Percentiles rank a stretch among this genome's conserved stretches.
Conservation (phyloP, 1,140 invertebrate genomes). For the Zaprionus capensis region DNA sequence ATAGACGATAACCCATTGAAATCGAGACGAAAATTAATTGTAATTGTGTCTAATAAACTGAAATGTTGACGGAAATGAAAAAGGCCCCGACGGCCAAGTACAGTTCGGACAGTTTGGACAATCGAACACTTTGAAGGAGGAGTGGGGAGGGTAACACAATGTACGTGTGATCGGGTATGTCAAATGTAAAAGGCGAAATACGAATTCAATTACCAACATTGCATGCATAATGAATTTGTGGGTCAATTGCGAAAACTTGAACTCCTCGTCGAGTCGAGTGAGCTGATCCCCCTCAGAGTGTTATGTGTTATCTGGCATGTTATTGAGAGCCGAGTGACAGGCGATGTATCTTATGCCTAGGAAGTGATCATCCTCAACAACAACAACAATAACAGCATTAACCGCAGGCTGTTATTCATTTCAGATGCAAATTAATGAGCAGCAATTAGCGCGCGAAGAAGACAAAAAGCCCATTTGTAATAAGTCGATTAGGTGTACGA, state of each 20-base stretch:
- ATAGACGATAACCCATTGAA: conserved; percentile 45
- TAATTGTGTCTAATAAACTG: conserved; percentile 75
- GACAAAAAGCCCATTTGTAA: conserved; percentile 73
- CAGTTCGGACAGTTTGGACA: conserved; percentile 4
- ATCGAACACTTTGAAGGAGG: background rate
- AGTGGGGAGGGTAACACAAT: background rate
- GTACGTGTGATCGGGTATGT: conserved; percentile 57
- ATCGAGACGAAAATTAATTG: conserved; percentile 70
- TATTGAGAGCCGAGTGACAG: conserved; percentile 37
- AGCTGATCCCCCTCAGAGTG: conserved; percentile 26
- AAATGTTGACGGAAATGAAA: conserved; percentile 77
- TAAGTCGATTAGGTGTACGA: conserved; percentile 26
- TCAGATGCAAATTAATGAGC: conserved; percentile 73
- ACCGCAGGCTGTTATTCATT: conserved; percentile 62
- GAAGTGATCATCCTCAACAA: conserved; percentile 59
- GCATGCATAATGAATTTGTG: conserved; percentile 82
- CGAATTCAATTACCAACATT: conserved; percentile 62
- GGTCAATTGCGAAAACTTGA: conserved; percentile 83
- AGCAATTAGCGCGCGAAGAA: conserved; percentile 69
- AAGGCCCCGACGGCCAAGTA: conserved; percentile 11
- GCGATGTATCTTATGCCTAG: conserved; percentile 54
- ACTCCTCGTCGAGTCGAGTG: conserved; percentile 61
- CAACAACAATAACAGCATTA: conserved; percentile 4
- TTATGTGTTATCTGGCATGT: conserved; percentile 40
- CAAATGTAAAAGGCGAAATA: conserved; percentile 69